Base-by-base conservation (phyloP, 1,140 invertebrate species). In the Drosophila ohnishii region DNA sequence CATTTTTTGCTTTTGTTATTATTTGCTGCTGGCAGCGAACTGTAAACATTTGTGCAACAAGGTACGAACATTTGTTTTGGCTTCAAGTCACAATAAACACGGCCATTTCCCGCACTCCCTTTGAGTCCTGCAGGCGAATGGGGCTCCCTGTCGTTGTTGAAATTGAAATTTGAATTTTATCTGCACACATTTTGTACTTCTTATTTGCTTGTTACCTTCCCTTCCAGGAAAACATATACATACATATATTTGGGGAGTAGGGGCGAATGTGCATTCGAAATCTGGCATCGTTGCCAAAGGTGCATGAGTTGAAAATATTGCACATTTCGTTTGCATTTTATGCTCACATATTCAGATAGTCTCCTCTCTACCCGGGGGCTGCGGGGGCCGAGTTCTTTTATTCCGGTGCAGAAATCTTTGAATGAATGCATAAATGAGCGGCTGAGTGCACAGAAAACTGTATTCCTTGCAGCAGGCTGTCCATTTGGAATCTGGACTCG, bases 121-220 rank as follows among this genome's bases (percentile, higher is more conserved):
- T 3, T 10, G 9, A 19, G 35, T 42, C 42, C 65, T 40, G 35
- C 34, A 32, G 65, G 65, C 65, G 28, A 51, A 37, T 14, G 22
- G 7, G 50, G 50, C 7, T 65, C 45, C 37, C 44, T 67, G 58
- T 85, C 77, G 72, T 87, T 82, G 83, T 53, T 76, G 60, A 87
- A 86, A 86, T 86, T 87, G 75, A 86, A 86, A 87, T 86, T 86
- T 83, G 83, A 86, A 86, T 86, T 87, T 86, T 86, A 82, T 86
- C 75, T 79, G 66, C 72, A 53, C 70, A 87, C 83, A 87, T 76
- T 86, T 86, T 72, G 75, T 75, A 79, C 69, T 84, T 85, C 76
- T 80, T 84, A 84, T 84, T 84, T 80, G 63, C 67, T 55, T 73
- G 72, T 76, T 72, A 66, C 75, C 61, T 67, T 70, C 25, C 47